phyloP scores from a whole-genome alignment of 2,888 invertebrate genomes.

The Rhorus exstirpatorius region DNA sequence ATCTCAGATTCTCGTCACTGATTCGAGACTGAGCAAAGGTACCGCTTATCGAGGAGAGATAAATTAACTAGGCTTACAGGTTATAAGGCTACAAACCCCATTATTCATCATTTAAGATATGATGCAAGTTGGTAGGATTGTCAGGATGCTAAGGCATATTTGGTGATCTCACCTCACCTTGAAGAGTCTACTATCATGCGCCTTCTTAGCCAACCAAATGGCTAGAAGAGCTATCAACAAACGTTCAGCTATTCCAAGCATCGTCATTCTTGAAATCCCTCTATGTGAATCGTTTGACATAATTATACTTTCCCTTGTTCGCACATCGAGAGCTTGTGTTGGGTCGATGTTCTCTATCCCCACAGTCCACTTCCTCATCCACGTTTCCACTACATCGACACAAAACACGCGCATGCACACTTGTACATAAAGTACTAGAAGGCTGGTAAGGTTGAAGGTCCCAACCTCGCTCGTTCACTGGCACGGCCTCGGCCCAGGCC shows the following conservation, averaged over 20 bases:
- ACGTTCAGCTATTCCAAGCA: neutral
- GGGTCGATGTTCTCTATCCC: constrained; percentile 23
- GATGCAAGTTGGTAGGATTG: too few relatives aligned
- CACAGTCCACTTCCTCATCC: constrained; percentile 36
- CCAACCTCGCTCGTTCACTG: constrained; percentile 71
- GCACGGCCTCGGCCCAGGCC: constrained; percentile 67
- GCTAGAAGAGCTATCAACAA: neutral
- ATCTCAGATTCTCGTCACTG: too few relatives aligned
- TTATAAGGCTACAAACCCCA: too few relatives aligned
- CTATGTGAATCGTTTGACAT: neutral
- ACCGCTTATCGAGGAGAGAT: too few relatives aligned
- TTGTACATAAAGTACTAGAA: neutral
- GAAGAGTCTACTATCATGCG: too few relatives aligned
- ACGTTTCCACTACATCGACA: constrained; percentile 21
- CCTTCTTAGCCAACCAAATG: too few relatives aligned
- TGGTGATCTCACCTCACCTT: too few relatives aligned
- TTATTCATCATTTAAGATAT: too few relatives aligned
- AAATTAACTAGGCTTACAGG: too few relatives aligned
- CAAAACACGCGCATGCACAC: constrained; percentile 23
- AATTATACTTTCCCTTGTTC: constrained; percentile 22
- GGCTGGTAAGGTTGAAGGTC: constrained; percentile 64
- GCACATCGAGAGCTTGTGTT: constrained; percentile 27
- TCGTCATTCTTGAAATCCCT: neutral
- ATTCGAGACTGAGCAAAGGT: too few relatives aligned
- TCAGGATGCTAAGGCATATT: too few relatives aligned